A percentile compares a stretch with the other conserved stretches of the same genome.
Evolutionary conservation across 2,113 vertebrate species (phyloP).

Genomic region (Delphinapterus leucas): DNA sequence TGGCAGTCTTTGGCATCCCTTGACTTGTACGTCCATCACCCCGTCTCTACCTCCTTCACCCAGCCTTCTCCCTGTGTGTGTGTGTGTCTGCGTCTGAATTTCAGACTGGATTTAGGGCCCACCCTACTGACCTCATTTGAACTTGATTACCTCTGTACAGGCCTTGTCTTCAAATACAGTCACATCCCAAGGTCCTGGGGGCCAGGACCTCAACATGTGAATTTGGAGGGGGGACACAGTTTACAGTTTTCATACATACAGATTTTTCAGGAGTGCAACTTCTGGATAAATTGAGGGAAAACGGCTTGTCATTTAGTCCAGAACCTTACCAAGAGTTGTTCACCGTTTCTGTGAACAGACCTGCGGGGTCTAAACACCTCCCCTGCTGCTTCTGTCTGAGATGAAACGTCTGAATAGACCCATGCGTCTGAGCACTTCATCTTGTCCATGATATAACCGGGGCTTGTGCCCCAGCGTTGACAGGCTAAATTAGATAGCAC

Average conservation of each 20-base stretch:
- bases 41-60: rapidly evolving
- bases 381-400: background rate
- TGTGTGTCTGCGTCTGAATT: background rate
- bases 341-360: background rate
- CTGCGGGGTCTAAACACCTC: background rate
- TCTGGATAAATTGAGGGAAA: background rate
- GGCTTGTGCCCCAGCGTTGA: background rate
- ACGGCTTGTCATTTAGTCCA: background rate
- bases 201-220: background rate
- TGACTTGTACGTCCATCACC: background rate
- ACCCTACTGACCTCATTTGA: background rate
- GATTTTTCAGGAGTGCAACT: background rate
- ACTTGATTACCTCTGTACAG: background rate
- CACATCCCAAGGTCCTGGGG: background rate
- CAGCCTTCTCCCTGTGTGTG: background rate
- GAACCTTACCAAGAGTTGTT: background rate
- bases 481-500: background rate
- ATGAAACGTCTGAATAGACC: too few species aligned
- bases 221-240: background rate
- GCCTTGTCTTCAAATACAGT: background rate
- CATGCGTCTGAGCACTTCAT: background rate
- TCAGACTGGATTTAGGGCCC: background rate
- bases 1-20: rapidly evolving
- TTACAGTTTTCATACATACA: background rate
- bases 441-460: background rate